Conservation (phyloP, 2,888 invertebrate genomes). For the Emmelina monodactyla region DNA sequence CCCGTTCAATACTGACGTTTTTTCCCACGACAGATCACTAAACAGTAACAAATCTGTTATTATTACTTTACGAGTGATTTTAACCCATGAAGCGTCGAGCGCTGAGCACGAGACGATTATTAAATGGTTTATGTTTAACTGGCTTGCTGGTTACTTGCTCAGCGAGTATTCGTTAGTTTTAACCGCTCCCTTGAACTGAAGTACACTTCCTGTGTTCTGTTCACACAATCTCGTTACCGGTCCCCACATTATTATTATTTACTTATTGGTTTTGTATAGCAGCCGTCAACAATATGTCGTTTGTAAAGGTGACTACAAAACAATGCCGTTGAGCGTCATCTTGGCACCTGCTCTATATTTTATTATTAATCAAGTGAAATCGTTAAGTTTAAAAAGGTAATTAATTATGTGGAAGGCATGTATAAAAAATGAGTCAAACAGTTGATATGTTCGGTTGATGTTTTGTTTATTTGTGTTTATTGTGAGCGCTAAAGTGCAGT, state of each 20-base stretch:
- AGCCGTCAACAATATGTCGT: slow-evolving; percentile 59
- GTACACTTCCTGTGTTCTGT: slow-evolving; percentile 52
- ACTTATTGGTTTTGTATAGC: slow-evolving; percentile 58
- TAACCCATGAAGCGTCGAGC: too few relatives aligned
- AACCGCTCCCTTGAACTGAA: slow-evolving; percentile 33
- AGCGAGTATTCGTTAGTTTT: slow-evolving; percentile 14
- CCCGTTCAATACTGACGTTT: slow-evolving; percentile 42
- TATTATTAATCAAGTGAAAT: slow-evolving; percentile 14
- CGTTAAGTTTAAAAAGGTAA: slow-evolving; percentile 8
- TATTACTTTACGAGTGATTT: too few relatives aligned
- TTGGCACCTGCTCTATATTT: slow-evolving; percentile 46
- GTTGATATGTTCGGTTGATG: slow-evolving; percentile 42
- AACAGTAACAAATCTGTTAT: slow-evolving; percentile 40
- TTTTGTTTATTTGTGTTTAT: slow-evolving; percentile 65
- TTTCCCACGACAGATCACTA: slow-evolving; percentile 54
- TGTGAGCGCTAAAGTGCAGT: slow-evolving; percentile 63
- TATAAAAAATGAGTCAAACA: slow-evolving; percentile 25
- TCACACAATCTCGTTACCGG: slow-evolving; percentile 49
- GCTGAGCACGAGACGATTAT: too few relatives aligned
- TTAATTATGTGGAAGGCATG: slow-evolving; percentile 1
- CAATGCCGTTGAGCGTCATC: slow-evolving; percentile 53
- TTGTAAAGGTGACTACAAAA: slow-evolving; percentile 60
- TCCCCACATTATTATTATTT: slow-evolving; percentile 57
- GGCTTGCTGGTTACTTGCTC: too few relatives aligned
- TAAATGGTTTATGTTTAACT: too few relatives aligned